Conservation (phyloP, 2,113 vertebrate genomes). For the Erythrocercus mccallii region DNA sequence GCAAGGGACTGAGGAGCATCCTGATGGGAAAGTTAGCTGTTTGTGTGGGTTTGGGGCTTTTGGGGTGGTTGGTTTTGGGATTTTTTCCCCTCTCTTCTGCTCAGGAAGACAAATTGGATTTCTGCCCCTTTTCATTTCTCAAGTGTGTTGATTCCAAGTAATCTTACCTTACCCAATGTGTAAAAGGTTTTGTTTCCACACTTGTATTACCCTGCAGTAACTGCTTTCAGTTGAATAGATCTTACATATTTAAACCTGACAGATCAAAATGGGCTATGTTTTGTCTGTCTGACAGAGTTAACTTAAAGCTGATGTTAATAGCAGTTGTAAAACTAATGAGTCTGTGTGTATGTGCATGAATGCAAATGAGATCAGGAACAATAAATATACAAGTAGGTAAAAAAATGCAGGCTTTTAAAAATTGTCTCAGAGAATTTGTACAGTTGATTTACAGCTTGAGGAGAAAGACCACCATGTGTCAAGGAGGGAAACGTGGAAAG, state of each 20-base stretch:
- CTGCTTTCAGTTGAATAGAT: neutral
- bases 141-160: neutral
- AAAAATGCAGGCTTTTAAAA: neutral
- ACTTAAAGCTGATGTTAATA: neutral
- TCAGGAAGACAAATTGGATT: neutral
- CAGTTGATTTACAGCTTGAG: neutral
- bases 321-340: neutral
- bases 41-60: neutral
- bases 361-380: neutral
- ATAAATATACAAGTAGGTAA: neutral
- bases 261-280: neutral
- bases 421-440: neutral
- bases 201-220: neutral
- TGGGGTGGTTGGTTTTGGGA: rapidly evolving
- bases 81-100: rapidly evolving
- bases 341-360: neutral
- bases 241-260: neutral
- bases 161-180: neutral
- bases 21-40: neutral
- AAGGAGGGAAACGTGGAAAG: neutral
- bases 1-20: neutral
- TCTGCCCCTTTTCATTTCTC: neutral
- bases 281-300: neutral
- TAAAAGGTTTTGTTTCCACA: neutral
- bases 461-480: neutral